phyloP scores from a whole-genome alignment of 1,140 invertebrate species.

The Drosophila orosa region DNA sequence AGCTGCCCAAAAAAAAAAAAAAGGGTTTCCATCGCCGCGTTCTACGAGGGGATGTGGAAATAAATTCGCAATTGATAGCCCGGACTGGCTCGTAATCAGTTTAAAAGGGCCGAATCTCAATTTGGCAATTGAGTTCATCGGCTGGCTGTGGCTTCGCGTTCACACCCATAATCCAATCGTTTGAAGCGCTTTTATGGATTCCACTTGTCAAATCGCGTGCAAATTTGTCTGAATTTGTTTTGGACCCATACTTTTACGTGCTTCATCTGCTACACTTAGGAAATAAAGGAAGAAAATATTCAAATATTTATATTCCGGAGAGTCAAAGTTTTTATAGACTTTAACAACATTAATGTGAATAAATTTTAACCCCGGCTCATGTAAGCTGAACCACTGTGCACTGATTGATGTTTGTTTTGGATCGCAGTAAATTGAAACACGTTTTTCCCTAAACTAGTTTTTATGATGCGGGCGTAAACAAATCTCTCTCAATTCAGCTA shows the following conservation, averaged over 20 bases:
- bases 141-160: conserved; percentile 35
- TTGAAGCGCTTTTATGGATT: conserved; percentile 69
- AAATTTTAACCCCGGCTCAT: not conserved
- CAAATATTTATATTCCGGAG: not conserved
- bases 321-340: not conserved
- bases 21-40: conserved; percentile 21
- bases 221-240: conserved; percentile 64
- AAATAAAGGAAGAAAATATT: not conserved
- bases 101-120: conserved; percentile 65
- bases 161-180: conserved; percentile 72
- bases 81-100: conserved; percentile 62
- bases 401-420: conserved; percentile 5
- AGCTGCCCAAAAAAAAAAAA: conserved; percentile 18
- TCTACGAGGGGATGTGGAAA: conserved; percentile 13
- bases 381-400: not conserved
- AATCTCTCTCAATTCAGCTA: not conserved
- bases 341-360: not conserved
- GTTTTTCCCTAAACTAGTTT: conserved; percentile 1
- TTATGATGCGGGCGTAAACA: not conserved
- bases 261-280: not conserved
- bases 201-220: conserved; percentile 72
- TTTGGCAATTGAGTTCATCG: conserved; percentile 52
- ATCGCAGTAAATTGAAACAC: conserved; percentile 3
- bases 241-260: conserved; percentile 11
- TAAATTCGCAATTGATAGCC: conserved; percentile 74